These are phyloP conservation scores for Zaprionus lineosus DNA, from an alignment of 2,888 invertebrate species.

Conservation along the genomic window DNA sequence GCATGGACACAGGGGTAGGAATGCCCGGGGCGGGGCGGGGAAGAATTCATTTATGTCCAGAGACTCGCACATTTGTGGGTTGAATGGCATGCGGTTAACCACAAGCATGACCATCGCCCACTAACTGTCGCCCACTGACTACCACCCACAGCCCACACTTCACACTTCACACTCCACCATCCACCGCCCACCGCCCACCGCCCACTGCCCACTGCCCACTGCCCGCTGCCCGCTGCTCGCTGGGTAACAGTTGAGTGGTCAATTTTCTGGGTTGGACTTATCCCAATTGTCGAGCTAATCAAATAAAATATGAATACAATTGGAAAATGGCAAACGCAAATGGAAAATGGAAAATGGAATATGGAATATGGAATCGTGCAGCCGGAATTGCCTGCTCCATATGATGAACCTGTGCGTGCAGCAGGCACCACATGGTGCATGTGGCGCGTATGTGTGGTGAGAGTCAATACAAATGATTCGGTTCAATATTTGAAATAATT, in stretches of 20 bases:
- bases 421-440: slow-evolving; percentile 19
- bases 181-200: no score
- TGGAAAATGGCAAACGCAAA: no score
- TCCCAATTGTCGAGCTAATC: slow-evolving; percentile 46
- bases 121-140: no score
- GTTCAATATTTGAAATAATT: slow-evolving; percentile 36
- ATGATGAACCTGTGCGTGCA: slow-evolving; percentile 3
- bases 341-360: not conserved
- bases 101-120: slow-evolving; percentile 22
- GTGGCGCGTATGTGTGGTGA: slow-evolving; percentile 11
- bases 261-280: no score
- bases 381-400: no score
- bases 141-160: not conserved
- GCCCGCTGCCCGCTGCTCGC: no score
- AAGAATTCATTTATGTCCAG: not conserved
- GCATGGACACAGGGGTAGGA: not conserved
- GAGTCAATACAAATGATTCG: slow-evolving; percentile 14
- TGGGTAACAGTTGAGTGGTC: no score
- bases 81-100: slow-evolving; percentile 28
- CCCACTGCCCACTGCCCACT: no score
- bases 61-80: not conserved
- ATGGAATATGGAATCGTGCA: no score
- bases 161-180: no score
- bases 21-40: not conserved
- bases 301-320: slow-evolving; percentile 49